Conservation (phyloP, 2,113 vertebrate species). For the Pan troglodytes region NHGRI_mPanTro3-v2.1_pri NC_086015.1:35271001-35271500, state of each 20-base stretch:
- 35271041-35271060: background rate
- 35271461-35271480: background rate
- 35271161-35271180: too few relatives aligned
- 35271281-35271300: background rate
- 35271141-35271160: background rate
- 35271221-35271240: background rate
- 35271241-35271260: background rate
- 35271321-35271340: background rate
- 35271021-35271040: background rate
- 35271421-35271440: background rate
- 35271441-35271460: background rate
- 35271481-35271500: background rate
- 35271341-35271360: background rate
- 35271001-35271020: background rate
- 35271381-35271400: background rate
- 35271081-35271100: background rate
- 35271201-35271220: background rate
- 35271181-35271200: background rate
- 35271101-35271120: background rate
- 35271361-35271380: background rate
- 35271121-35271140: background rate
- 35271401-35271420: background rate
- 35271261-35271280: background rate
- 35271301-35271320: background rate
- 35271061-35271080: background rate